Percentiles rank a stretch among this genome's conserved stretches.
Evolutionary conservation across 2,797 vertebrate genomes (phyloP).

Genomic region (Discoglossus pictus): DNA sequence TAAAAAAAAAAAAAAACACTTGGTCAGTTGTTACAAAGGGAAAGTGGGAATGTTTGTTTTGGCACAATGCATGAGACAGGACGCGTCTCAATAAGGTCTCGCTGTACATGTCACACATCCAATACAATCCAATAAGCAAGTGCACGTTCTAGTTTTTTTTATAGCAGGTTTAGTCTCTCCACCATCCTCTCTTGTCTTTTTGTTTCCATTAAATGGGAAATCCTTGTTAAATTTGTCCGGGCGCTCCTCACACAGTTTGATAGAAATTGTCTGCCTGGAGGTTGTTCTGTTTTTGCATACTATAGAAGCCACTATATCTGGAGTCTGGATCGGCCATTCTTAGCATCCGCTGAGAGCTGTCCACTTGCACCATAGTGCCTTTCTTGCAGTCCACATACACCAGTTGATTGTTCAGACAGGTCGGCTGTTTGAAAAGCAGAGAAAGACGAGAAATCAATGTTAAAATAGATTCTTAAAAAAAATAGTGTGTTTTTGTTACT

Average conservation of each 20-base stretch:
- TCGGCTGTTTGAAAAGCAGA: conserved; percentile 71
- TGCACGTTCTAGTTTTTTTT: conserved; percentile 74
- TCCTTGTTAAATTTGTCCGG: conserved; percentile 56
- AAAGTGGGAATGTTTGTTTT: conserved; percentile 84
- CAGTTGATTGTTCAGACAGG: conserved; percentile 84
- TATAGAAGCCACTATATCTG: conserved; percentile 89
- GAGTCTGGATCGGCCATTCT: conserved; percentile 88
- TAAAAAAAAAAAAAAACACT: conserved; percentile 85
- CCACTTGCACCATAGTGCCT: conserved; percentile 81
- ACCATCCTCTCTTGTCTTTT: conserved; percentile 43
- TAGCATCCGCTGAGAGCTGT: conserved; percentile 82
- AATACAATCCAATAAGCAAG: conserved; percentile 79
- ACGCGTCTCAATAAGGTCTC: conserved; percentile 71
- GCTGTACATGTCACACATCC: conserved; percentile 77
- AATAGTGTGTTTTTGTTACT: no score
- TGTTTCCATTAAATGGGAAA: conserved; percentile 54
- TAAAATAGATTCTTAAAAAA: no score
- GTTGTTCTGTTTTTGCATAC: conserved; percentile 89
- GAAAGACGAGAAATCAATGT: not conserved
- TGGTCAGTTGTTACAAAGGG: conserved; percentile 79
- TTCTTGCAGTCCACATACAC: conserved; percentile 88
- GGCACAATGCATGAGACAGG: conserved; percentile 72
- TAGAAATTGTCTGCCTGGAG: conserved; percentile 90
- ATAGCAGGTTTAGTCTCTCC: conserved; percentile 68
- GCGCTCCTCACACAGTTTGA: conserved; percentile 81